Base-by-base conservation (phyloP, 2,113 vertebrate genomes). In the Phalacrocorax pelagicus region DNA sequence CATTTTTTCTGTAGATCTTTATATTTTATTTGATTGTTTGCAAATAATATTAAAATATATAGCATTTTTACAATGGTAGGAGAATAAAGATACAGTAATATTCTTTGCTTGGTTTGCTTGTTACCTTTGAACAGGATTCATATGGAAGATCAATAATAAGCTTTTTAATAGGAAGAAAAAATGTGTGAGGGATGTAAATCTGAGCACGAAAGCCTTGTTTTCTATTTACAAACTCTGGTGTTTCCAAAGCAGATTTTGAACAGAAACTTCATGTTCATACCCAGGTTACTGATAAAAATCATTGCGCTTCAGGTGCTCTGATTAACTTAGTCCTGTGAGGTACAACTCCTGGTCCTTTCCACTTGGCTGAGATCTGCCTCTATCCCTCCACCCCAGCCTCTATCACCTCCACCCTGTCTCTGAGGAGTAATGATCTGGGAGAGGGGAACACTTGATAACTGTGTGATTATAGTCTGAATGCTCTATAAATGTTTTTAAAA, bases 401-500 rank as follows among this genome's bases (percentile, higher is more conserved):
- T 38, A 38, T 11, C 38, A 38, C 38, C 38, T 38, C 38, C 38
- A 38, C 51, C 92, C 65, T 66, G 7, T 22, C 44, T 89, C 51
- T 62, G 70, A 79, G 38, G 36, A 83, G 12, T 69, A 63, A 90
- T 20, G 8, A 8, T 70, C 74, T 92, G 58, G 21, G 46, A 89
- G 70, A 87, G 2, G 49, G 29, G 77, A 96, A 63, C 74, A 34
- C 40, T 77, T 72, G 29, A 54, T 85, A 80, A 80, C 67, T 27
- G 36, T 55, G 40, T 90, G 91, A 65, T 89, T 97, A 94, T 61
- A 38, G 30, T 29, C 42, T 51, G 67, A 86, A 71, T 77, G 32
- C 36, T 85, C 47, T 73, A 27, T 72, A 88, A 94, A 96, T 86
- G 16, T 54, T 54, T 93, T 92, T 80, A 46, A 93, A 97, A 90